phyloP scores from a whole-genome alignment of 1,140 invertebrate genomes.

The Maconellicoccus hirsutus region DNA sequence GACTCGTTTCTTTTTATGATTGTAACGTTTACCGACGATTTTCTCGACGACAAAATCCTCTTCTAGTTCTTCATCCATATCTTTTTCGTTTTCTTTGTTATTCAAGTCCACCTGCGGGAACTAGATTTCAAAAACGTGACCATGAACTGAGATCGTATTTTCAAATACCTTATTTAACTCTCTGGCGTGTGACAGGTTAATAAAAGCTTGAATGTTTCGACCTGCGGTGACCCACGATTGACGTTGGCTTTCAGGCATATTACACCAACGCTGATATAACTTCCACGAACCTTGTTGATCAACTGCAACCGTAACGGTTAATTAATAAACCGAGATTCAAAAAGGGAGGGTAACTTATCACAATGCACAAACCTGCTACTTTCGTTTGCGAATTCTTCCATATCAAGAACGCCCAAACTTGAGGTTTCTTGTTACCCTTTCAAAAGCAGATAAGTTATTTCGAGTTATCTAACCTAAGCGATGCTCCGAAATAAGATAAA shows the following conservation, averaged over 20 bases:
- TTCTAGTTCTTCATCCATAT: slow-evolving; percentile 7
- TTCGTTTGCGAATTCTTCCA: slow-evolving; percentile 56
- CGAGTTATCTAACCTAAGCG: not conserved
- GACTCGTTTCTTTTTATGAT: slow-evolving; percentile 58
- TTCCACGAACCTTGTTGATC: slow-evolving; percentile 55
- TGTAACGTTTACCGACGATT: slow-evolving; percentile 66
- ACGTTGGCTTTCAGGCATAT: slow-evolving; percentile 54
- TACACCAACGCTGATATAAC: slow-evolving; percentile 68
- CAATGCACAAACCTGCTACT: slow-evolving; percentile 9
- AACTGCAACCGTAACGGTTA: slow-evolving; percentile 28
- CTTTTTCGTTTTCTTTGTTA: not conserved
- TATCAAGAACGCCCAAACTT: slow-evolving; percentile 69
- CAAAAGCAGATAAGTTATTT: slow-evolving; percentile 28
- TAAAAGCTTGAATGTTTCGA: slow-evolving; percentile 42
- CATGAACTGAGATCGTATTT: not conserved
- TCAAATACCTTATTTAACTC: slow-evolving; percentile 12
- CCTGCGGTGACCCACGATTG: slow-evolving; percentile 66
- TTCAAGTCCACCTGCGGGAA: not conserved
- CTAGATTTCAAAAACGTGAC: not conserved
- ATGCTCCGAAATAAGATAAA: not conserved
- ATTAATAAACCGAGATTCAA: slow-evolving; percentile 2
- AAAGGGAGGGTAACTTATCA: too few relatives aligned
- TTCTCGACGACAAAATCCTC: slow-evolving; percentile 57
- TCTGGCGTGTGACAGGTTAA: not conserved
- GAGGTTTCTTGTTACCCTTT: slow-evolving; percentile 56